phyloP scores from a whole-genome alignment of 2,888 invertebrate species.

The Dynastes maya region DNA sequence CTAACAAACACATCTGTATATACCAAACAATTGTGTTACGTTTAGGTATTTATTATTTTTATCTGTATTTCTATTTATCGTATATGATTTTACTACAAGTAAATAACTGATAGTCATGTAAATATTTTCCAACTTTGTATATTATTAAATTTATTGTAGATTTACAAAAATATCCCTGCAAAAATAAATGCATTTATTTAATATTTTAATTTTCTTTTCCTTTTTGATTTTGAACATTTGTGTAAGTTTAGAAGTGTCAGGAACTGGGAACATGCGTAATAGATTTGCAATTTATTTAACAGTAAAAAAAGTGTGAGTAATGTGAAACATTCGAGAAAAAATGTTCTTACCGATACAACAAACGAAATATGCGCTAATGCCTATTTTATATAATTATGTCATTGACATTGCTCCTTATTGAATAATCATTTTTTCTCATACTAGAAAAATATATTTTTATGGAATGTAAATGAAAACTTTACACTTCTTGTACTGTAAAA shows the following conservation, averaged over 20 bases:
- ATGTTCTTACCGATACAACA: no score
- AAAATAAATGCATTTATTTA: conserved; percentile 48
- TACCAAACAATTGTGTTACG: conserved; percentile 36
- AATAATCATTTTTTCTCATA: no score
- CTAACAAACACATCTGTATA: conserved; percentile 28
- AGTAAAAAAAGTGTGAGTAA: no score
- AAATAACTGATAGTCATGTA: conserved; percentile 48
- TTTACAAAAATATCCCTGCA: conserved; percentile 33
- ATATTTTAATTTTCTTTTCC: conserved; percentile 22
- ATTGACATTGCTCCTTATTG: no score
- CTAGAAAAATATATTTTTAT: no score
- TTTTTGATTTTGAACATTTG: not conserved
- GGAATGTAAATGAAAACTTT: no score
- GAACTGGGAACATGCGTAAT: conserved; percentile 5
- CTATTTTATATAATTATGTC: no score
- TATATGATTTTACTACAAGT: conserved; percentile 17
- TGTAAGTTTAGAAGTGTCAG: not conserved
- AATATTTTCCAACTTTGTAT: conserved; percentile 44
- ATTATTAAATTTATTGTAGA: conserved; percentile 42
- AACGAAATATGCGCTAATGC: no score
- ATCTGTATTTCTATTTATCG: conserved; percentile 35
- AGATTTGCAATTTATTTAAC: no score
- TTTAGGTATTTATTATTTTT: conserved; percentile 46
- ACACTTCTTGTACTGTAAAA: no score
- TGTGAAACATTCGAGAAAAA: no score